These are phyloP conservation scores for Dexiosoma caninum DNA, from an alignment of 2,888 invertebrate genomes.

Conservation along the genomic window DNA sequence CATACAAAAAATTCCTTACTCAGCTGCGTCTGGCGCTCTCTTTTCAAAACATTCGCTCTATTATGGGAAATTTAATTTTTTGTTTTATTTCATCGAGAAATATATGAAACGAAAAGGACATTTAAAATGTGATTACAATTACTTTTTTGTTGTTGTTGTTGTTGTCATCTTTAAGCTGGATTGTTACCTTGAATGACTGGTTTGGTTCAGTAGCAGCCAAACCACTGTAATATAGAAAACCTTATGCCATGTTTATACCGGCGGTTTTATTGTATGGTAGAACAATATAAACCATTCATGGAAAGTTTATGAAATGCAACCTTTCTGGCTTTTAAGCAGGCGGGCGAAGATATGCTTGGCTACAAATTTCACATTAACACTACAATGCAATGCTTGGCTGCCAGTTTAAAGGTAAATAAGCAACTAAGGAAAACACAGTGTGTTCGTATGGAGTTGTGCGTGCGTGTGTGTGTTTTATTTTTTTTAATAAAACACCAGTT, in stretches of 20 bases:
- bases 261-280: conserved; percentile 46
- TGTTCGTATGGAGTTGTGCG: no score
- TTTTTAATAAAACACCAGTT: conserved; percentile 72
- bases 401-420: not conserved
- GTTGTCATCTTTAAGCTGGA: conserved; percentile 11
- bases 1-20: not conserved
- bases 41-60: conserved; percentile 23
- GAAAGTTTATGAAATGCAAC: not conserved
- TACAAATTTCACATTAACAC: conserved; percentile 49
- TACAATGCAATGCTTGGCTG: conserved; percentile 40
- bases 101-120: conserved; percentile 11
- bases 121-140: conserved; percentile 31
- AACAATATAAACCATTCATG: conserved; percentile 31
- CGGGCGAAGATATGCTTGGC: conserved; percentile 5
- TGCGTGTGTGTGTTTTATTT: not conserved
- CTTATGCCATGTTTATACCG: conserved; percentile 51
- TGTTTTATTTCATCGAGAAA: not conserved
- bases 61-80: conserved; percentile 46
- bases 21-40: not conserved
- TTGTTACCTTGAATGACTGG: conserved; percentile 34
- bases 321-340: not conserved
- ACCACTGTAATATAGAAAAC: conserved; percentile 59
- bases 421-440: not conserved
- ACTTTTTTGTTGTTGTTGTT: not conserved
- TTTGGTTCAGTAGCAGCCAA: conserved; percentile 38